Conservation (phyloP, 2,888 invertebrate genomes). For the Drosophila algonquin region DNA sequence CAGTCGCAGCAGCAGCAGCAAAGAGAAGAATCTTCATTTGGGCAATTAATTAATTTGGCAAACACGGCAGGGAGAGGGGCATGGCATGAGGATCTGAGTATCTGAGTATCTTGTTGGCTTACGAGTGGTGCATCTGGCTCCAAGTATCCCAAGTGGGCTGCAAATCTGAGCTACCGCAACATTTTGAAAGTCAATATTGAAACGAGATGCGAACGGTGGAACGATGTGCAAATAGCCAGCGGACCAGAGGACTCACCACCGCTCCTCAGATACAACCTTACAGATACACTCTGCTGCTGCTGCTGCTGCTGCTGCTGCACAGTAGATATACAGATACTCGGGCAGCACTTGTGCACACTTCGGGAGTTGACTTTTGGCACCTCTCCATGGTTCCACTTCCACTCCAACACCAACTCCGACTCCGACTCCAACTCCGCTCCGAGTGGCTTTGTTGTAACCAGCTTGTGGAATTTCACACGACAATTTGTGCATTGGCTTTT, state of each 20-base stretch:
- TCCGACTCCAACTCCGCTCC: neutral
- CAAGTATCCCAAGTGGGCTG: conserved; percentile 30
- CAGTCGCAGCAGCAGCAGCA: neutral
- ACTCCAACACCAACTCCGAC: no score
- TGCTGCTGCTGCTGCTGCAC: no score
- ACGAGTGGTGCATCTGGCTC: conserved; percentile 11
- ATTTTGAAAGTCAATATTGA: conserved; percentile 66
- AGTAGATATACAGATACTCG: no score
- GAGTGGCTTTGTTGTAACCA: conserved; percentile 24
- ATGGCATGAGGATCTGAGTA: conserved; percentile 2
- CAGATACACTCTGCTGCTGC: conserved; percentile 24
- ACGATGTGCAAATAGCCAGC: conserved; percentile 53
- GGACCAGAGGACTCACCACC: conserved; percentile 31
- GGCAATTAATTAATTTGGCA: conserved; percentile 64
- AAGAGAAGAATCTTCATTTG: conserved; percentile 24
- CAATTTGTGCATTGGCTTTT: conserved; percentile 25
- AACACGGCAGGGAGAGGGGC: conserved; percentile 10
- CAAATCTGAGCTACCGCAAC: conserved; percentile 62
- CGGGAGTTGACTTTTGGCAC: conserved; percentile 66
- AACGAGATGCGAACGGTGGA: conserved; percentile 42
- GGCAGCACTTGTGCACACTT: conserved; percentile 30
- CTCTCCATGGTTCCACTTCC: conserved; percentile 12
- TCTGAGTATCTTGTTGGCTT: conserved; percentile 28
- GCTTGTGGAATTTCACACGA: conserved; percentile 60
- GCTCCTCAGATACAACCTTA: conserved; percentile 20